Conservation (phyloP, 2,797 vertebrate genomes). For the Ispidina lecontei region DNA sequence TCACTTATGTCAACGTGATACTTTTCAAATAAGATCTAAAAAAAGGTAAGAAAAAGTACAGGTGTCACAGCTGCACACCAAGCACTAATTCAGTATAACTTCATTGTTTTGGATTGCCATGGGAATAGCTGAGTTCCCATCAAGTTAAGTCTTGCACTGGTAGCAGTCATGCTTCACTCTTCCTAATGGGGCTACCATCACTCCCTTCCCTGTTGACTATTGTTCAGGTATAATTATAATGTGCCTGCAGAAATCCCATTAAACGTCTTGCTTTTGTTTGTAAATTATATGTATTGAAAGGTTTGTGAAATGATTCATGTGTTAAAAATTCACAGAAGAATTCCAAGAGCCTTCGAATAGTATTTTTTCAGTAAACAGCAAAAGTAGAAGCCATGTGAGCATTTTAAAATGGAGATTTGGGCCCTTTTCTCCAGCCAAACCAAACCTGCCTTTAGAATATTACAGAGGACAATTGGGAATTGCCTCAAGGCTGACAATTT, state of each 20-base stretch:
- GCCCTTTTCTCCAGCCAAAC: conserved; percentile 6
- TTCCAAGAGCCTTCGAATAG: conserved; percentile 10
- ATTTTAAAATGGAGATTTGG: conserved; percentile 14
- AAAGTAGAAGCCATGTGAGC: neutral
- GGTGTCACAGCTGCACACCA: neutral
- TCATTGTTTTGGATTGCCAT: conserved; percentile 29
- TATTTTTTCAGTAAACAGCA: conserved; percentile 41
- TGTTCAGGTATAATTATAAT: conserved; percentile 39
- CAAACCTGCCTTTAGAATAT: conserved; percentile 4
- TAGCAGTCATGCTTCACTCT: conserved; percentile 37
- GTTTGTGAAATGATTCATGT: conserved; percentile 2
- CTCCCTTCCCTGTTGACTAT: conserved; percentile 34
- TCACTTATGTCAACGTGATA: neutral
- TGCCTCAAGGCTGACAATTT: conserved; percentile 46
- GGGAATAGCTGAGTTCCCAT: conserved; percentile 37
- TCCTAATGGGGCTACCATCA: conserved; percentile 51
- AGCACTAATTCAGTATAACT: conserved; percentile 36
- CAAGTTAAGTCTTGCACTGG: conserved; percentile 55
- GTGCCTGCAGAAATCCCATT: conserved; percentile 47
- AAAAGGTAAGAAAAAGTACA: neutral
- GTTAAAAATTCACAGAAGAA: conserved; percentile 23
- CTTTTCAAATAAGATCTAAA: neutral
- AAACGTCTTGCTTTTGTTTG: conserved; percentile 40
- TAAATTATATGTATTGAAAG: neutral
- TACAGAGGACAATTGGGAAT: conserved; percentile 1